Evolutionary conservation across 1,140 invertebrate species (phyloP).

Genomic region (Philopotamus ludificatus): DNA sequence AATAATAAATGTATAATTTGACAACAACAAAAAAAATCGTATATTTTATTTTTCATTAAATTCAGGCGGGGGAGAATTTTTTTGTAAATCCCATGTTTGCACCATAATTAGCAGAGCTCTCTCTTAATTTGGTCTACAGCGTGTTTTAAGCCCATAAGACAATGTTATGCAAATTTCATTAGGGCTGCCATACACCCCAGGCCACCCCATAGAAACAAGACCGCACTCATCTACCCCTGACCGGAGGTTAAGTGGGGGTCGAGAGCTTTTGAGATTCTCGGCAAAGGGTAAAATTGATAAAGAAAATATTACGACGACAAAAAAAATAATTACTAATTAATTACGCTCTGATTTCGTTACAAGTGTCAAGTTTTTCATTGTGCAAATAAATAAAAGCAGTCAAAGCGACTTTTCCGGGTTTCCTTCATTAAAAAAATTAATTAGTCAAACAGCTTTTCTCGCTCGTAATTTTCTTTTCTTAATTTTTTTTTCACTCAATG

Average conservation of each 20-base stretch:
- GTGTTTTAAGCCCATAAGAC: constrained; percentile 39
- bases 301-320: too few species aligned
- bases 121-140: constrained; percentile 29
- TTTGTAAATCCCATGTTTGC: constrained; percentile 1
- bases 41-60: background rate
- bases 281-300: too few species aligned
- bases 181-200: constrained; percentile 5
- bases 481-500: constrained; percentile 19
- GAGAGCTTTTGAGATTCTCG: constrained; percentile 25
- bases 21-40: too few species aligned
- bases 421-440: constrained; percentile 42
- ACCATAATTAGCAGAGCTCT: constrained; percentile 21
- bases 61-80: background rate
- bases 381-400: constrained; percentile 15
- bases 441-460: constrained; percentile 38
- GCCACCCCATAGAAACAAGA: background rate
- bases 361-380: constrained; percentile 35
- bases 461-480: constrained; percentile 19
- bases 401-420: constrained; percentile 23
- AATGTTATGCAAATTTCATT: constrained; percentile 42
- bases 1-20: too few species aligned
- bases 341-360: constrained; percentile 24
- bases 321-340: too few species aligned
- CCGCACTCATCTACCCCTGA: constrained; percentile 17
- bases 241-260: constrained; percentile 21